Evolutionary conservation across 1,140 invertebrate species (phyloP).

Genomic region (Delia radicum): DNA sequence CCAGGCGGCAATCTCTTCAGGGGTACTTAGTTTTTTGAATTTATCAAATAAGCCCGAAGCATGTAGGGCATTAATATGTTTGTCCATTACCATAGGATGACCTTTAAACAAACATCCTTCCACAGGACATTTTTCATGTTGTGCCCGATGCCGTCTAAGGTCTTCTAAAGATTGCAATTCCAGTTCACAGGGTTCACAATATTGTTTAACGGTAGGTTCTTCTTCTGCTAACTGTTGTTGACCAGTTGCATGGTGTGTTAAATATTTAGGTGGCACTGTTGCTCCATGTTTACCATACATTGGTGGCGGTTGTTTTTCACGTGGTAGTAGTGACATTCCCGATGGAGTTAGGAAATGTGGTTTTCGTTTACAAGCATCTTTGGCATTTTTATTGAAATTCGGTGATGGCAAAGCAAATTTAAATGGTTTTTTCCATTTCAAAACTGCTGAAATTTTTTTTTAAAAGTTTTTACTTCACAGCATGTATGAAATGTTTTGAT

Average conservation of each 20-base stretch:
- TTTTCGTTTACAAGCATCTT: slow-evolving; percentile 3
- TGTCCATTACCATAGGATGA: slow-evolving; percentile 73
- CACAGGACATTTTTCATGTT: slow-evolving; percentile 74
- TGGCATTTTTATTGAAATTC: slow-evolving; percentile 40
- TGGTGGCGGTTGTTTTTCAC: slow-evolving; percentile 51
- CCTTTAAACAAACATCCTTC: slow-evolving; percentile 81
- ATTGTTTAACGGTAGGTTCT: slow-evolving; percentile 40
- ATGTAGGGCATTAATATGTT: slow-evolving; percentile 81
- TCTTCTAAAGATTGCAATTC: slow-evolving; percentile 63
- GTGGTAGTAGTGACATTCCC: slow-evolving; percentile 48
- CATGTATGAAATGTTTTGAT: not conserved
- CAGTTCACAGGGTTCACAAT: slow-evolving; percentile 77
- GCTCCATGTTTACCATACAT: slow-evolving; percentile 55
- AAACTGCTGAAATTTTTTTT: not conserved
- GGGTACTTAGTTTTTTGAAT: slow-evolving; percentile 70
- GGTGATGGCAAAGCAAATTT: slow-evolving; percentile 45
- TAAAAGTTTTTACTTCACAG: not conserved
- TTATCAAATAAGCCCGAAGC: slow-evolving; percentile 73
- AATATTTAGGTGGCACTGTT: slow-evolving; percentile 46
- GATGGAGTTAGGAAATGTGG: slow-evolving; percentile 47
- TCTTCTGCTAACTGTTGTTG: not conserved
- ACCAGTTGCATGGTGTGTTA: not conserved
- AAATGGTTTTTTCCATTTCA: slow-evolving; percentile 35
- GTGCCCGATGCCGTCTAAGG: slow-evolving; percentile 65
- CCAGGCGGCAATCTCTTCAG: slow-evolving; percentile 82